Evolutionary conservation across 64 coral and sea anemone genomes (phyloP), one percentile per base, ranked within the genome.

Genomic region (Catalaphyllia jardinei): DNA sequence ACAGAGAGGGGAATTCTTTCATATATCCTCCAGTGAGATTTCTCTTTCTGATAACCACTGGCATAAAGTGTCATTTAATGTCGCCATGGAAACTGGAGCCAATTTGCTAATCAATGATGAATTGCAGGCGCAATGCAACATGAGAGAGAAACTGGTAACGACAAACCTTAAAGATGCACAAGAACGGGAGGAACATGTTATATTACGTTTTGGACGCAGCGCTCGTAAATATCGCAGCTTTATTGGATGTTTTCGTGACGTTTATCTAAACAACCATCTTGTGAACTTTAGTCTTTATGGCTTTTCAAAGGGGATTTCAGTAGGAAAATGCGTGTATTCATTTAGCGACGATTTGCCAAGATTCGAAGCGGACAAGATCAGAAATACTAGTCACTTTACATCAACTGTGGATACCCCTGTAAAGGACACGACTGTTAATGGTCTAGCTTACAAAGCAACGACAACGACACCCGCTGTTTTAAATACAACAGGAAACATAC

Each of bases 211-310:
- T 79, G 76, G 76, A 10, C 49, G 76, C 49, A 79, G 24, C 11
- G 49, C 76, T 55, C 76, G 76, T 54, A 79, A 79, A 54, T 79
- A 79, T 46, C 76, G 50, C 12, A 17, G 76, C 51, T 79, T 79
- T 55, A 55, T 27, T 27, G 76, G 76, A 25, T 79, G 76, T 79
- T 17, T 79, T n/a, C 76, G 76, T 10, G 76, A 79, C 14, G 76
- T 79, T 54, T 29, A 55, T 57, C 50, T 79, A 57, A 79, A 79
- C 51, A 79, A 28, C 24, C n/a, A 25, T 55, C 22, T 4, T 28
- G 46, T 79, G 49, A 79, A 79, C 46, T 79, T 79, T 57, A 79
- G 20, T 57, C 76, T 25, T 14, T 24, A 55, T 16, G 3, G 14
- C 24, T 79, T 12, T 28, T 39, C 49, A 15, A 79, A 79, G 50